Base-by-base conservation (phyloP, 2,797 vertebrate genomes). In the Typhlichthys subterraneus region DNA sequence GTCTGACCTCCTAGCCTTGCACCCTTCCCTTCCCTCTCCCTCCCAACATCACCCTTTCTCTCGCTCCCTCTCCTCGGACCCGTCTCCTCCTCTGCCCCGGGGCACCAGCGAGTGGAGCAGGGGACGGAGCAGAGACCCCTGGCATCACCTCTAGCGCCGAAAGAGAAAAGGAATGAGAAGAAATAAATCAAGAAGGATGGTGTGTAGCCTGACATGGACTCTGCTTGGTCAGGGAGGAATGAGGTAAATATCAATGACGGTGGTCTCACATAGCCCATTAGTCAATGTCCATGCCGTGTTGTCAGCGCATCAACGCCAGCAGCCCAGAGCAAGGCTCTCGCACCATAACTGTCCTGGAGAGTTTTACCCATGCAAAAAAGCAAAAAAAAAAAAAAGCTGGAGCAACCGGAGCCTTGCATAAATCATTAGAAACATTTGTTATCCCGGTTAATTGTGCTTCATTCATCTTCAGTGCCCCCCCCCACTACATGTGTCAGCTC, bases 381-480 rank as follows among this genome's bases (percentile, higher is more conserved):
- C 14, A 90, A 77, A 53, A 17, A 45, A 86, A 90, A 53, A 11
- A 23, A 23, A 2, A 23, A 4, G 23, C 89, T 87, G 89, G 89
- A 87, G 91, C 88, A 92, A 92, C 87, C 65, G 1, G 86, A 93
- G 88, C 79, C 9, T 70, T 69, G 81, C 86, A 93, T 93, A 89
- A 90, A 91, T 93, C 91, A 93, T 85, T 76, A 82, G 79, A 76
- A 89, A 80, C 86, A 87, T 91, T 91, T 91, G 87, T 91, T 91
- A 91, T 82, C 82, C 88, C 15, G 53, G 76, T 79, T 89, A 89
- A 90, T 88, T 90, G 82, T 89, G 82, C 80, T 84, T 87, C 88
- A 92, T 93, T 90, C 81, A 89, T 91, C 89, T 91, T 89, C 73
- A 77, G 76, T 23, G 23, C 23, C 23, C 19, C 66, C 55, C 70